A percentile compares a stretch with the other conserved stretches of the same genome.
Evolutionary conservation across 2,113 vertebrate genomes (phyloP).

Genomic region (Tinamus guttatus): DNA sequence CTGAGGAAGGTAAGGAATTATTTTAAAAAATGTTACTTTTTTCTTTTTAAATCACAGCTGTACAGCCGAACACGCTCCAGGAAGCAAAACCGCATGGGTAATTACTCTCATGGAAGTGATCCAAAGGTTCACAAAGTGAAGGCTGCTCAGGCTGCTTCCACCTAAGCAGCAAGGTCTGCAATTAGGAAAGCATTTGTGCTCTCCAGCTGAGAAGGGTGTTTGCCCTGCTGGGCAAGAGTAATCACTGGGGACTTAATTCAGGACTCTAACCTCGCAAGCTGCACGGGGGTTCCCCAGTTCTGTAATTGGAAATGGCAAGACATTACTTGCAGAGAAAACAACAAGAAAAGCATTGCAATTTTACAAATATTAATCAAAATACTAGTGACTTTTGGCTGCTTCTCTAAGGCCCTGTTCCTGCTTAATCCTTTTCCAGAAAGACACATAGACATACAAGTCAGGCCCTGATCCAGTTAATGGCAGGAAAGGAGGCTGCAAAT

Average conservation of each 20-base stretch:
- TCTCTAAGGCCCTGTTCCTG: not conserved
- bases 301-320: not conserved
- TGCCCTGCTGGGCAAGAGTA: slow-evolving; percentile 8
- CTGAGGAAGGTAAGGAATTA: slow-evolving; percentile 22
- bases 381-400: not conserved
- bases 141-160: not conserved
- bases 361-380: not conserved
- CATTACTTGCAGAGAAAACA: not conserved
- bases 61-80: not conserved
- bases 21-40: not conserved
- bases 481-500: not conserved
- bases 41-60: not conserved
- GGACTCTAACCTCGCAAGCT: not conserved
- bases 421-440: not conserved
- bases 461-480: not conserved
- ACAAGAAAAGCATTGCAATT: not conserved
- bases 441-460: not conserved
- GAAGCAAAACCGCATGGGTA: slow-evolving; percentile 11
- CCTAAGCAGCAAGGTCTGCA: slow-evolving; percentile 40
- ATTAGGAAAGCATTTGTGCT: slow-evolving; percentile 21
- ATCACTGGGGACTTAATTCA: not conserved
- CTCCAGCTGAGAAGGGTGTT: not conserved
- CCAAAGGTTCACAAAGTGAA: not conserved
- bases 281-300: not conserved
- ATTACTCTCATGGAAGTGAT: slow-evolving; percentile 8